Percentiles rank a stretch among this genome's conserved stretches.
These are phyloP conservation scores for Caenorhabditis imperialis DNA, from an alignment of 2,888 invertebrate genomes.

Conservation along the genomic window DNA sequence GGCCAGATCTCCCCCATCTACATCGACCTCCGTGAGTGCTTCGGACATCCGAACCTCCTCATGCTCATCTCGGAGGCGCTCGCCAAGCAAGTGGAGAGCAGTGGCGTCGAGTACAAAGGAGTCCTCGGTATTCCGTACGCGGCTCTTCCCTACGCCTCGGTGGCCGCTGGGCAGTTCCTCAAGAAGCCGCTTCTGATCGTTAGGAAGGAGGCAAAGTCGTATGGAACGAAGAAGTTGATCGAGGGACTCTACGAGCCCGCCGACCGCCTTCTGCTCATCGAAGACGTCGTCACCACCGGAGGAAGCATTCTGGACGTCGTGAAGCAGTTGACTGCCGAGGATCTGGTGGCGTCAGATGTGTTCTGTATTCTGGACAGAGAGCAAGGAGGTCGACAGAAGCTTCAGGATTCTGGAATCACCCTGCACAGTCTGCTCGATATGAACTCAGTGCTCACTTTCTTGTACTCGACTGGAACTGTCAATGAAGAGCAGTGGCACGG, in stretches of 20 bases:
- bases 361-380: constrained; percentile 91
- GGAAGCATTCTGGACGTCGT: constrained; percentile 88
- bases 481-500: constrained; percentile 43
- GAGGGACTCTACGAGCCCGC: constrained; percentile 88
- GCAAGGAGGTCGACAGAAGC: constrained; percentile 88
- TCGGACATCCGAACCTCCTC: constrained; percentile 91
- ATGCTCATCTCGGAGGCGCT: constrained; percentile 77
- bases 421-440: constrained; percentile 76
- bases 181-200: constrained; percentile 80
- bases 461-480: constrained; percentile 50
- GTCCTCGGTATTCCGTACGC: constrained; percentile 87
- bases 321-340: constrained; percentile 63
- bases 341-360: constrained; percentile 82
- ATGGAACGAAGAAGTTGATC: constrained; percentile 95
- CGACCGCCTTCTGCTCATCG: constrained; percentile 88
- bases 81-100: constrained; percentile 80
- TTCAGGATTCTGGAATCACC: constrained; percentile 81
- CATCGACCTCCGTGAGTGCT: constrained; percentile 92
- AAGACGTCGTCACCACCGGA: constrained; percentile 91
- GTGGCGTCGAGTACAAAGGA: constrained; percentile 70
- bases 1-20: constrained; percentile 94
- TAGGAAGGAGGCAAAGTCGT: constrained; percentile 92
- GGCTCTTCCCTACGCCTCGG: constrained; percentile 92
- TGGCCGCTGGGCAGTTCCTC: constrained; percentile 80
- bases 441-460: constrained; percentile 62